Evolutionary conservation across 2,888 invertebrate species (phyloP).

Genomic region (Andrena bucephala): DNA sequence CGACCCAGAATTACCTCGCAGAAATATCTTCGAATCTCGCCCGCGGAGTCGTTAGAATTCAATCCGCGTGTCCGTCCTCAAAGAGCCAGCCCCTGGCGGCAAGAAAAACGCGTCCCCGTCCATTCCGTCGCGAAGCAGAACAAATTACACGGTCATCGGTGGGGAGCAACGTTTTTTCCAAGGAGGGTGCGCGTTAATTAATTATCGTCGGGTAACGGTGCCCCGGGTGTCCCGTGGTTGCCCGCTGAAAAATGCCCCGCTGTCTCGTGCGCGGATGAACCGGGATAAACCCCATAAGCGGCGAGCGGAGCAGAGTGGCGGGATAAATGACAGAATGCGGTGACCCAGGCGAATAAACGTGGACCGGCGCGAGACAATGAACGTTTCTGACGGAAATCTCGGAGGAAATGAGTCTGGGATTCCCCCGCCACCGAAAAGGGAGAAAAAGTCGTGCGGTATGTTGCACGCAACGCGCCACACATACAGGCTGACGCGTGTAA

Average conservation of each 20-base stretch:
- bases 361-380: slow-evolving; percentile 50
- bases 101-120: neutral
- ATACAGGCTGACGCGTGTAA: slow-evolving; percentile 47
- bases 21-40: too few species aligned
- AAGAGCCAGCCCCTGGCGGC: too few species aligned
- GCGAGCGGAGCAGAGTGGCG: neutral
- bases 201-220: slow-evolving; percentile 14
- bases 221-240: slow-evolving; percentile 11
- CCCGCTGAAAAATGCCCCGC: slow-evolving; percentile 35
- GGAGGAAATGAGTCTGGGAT: slow-evolving; percentile 45
- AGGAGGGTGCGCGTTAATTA: slow-evolving; percentile 21
- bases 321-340: slow-evolving; percentile 46
- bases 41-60: too few species aligned
- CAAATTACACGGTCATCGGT: slow-evolving; percentile 6
- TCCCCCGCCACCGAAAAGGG: slow-evolving; percentile 20
- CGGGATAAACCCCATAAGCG: slow-evolving; percentile 40
- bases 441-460: slow-evolving; percentile 33
- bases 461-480: slow-evolving; percentile 23
- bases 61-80: too few species aligned
- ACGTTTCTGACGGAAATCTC: slow-evolving; percentile 56
- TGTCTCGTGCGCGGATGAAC: neutral
- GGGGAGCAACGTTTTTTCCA: neutral
- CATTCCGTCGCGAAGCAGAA: neutral
- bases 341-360: slow-evolving; percentile 42
- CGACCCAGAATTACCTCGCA: too few species aligned